Base-by-base conservation (phyloP, 2,888 invertebrate genomes). In the Epiblema foenella region DNA sequence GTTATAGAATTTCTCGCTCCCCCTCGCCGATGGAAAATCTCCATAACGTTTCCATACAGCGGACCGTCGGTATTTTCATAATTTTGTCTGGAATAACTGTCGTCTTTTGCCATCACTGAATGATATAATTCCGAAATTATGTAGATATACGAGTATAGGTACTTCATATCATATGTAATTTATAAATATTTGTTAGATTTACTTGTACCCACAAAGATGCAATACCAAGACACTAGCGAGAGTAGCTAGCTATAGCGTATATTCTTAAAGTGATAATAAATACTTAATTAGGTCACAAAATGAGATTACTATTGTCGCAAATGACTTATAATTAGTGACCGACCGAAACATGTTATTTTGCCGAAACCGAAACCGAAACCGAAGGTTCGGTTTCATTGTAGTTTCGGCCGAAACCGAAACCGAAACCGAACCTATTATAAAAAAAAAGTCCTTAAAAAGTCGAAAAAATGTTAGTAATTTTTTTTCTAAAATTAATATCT, bases 261-360 rank as follows among this genome's bases (percentile, higher is more conserved):
- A 24, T 24, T 24, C 4, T 24, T 24, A 24, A 24, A 24, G 24
- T 24, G n/a, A 24, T 24, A 24, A 24, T 33, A 39, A n/a, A n/a
- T n/a, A n/a, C n/a, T n/a, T n/a, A n/a, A n/a, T n/a, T n/a, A n/a
- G 33, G 63, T 51, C 51, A 51, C 63, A 63, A 63, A 52, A 49
- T 62, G 49, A 62, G 17, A 49, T 62, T 51, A 37, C 8, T 1
- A 63, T 18, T 63, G 51, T 63, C 33, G 18, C 63, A 63, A 63
- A 63, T 63, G 46, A 51, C 0, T 51, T 51, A 18, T n/a, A n/a
- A n/a, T n/a, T n/a, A n/a, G n/a, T n/a, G n/a, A n/a, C n/a, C n/a
- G n/a, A n/a, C n/a, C n/a, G n/a, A n/a, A n/a, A n/a, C n/a, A n/a
- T n/a, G n/a, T n/a, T n/a, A n/a, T n/a, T n/a, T n/a, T n/a, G n/a